A percentile compares a stretch with the other conserved stretches of the same genome.
phyloP scores from a whole-genome alignment of 2,113 vertebrate genomes.

The Origma solitaria region DNA sequence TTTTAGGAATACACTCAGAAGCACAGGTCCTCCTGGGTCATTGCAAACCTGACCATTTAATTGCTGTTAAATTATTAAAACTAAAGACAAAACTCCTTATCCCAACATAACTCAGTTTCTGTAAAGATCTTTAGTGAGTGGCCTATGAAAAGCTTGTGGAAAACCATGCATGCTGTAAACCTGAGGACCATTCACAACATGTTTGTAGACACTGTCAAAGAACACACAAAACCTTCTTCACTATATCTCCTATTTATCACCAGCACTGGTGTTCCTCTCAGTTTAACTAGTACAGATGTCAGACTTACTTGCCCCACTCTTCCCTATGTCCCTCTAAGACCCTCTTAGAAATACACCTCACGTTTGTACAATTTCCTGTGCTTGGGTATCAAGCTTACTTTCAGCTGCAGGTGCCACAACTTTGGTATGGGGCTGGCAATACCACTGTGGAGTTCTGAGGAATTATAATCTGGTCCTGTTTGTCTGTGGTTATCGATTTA shows the following conservation, averaged over 20 bases:
- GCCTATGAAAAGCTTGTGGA: not conserved
- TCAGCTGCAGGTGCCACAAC: not conserved
- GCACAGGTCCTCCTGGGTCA: not conserved
- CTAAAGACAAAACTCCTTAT: not conserved
- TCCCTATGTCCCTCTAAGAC: not conserved
- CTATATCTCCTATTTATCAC: not conserved
- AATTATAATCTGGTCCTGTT: not conserved
- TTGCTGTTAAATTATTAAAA: not conserved
- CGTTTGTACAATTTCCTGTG: not conserved
- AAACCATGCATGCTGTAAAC: fast-evolving
- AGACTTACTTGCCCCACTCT: not conserved
- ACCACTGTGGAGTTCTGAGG: not conserved
- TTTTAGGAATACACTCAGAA: not conserved
- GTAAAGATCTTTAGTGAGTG: not conserved
- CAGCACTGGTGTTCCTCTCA: not conserved
- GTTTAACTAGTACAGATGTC: not conserved
- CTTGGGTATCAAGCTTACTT: not conserved
- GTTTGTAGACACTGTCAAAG: not conserved
- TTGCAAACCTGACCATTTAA: not conserved
- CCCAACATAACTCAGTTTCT: not conserved
- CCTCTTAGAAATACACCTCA: not conserved
- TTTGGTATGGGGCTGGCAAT: not conserved
- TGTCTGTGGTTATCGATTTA: not conserved
- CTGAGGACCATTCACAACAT: not conserved
- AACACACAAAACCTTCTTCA: not conserved